A percentile compares a stretch with the other conserved stretches of the same genome.
These are phyloP conservation scores for Bubo bubo DNA, from an alignment of 2,113 vertebrate species.

Conservation along the genomic window DNA sequence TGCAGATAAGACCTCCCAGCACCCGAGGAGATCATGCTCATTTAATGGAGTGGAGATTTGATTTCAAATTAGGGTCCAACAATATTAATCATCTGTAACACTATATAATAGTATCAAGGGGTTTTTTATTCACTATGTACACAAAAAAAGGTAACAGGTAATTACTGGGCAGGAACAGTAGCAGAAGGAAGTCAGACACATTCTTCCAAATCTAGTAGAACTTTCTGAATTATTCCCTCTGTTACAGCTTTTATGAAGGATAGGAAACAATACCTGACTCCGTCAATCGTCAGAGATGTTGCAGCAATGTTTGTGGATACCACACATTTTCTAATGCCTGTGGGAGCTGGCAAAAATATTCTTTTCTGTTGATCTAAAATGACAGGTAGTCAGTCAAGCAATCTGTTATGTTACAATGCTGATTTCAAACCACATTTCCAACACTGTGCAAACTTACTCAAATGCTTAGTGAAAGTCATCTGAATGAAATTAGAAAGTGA, in stretches of 20 bases:
- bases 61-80: neutral
- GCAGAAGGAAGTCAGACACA: neutral
- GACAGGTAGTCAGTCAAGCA: neutral
- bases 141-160: neutral
- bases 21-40: neutral
- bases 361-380: conserved; percentile 90
- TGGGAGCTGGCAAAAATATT: conserved; percentile 92
- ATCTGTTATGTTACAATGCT: neutral
- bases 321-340: conserved; percentile 91
- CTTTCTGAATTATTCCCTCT: neutral
- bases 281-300: conserved; percentile 93
- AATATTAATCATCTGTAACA: neutral
- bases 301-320: conserved; percentile 96
- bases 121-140: neutral
- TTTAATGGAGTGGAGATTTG: neutral
- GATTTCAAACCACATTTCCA: neutral
- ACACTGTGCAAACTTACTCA: neutral
- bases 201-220: neutral
- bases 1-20: neutral
- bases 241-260: neutral
- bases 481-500: neutral
- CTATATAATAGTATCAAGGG: neutral
- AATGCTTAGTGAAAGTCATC: neutral
- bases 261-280: conserved; percentile 84
- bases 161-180: neutral